Evolutionary conservation across 30 jellyfish, hydroid and myxozoan genomes (phyloP), one percentile per base, ranked within the genome.

Genomic region (Hydra vulgaris): DNA sequence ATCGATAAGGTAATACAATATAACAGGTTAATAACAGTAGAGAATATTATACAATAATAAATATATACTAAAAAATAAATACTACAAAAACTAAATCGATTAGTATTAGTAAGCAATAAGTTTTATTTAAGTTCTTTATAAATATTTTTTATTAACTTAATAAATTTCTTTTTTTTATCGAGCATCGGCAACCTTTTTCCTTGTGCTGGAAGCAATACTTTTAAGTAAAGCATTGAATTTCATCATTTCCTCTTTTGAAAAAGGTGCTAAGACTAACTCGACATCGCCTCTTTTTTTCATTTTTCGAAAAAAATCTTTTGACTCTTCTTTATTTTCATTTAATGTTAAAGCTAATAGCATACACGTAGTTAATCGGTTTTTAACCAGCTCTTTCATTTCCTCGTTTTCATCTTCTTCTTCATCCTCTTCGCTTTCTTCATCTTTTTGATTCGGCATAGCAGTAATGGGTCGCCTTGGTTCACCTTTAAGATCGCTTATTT

Each of bases 331-430:
- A 0, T 0, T 73, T 21, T 78, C 85, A 12, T 12, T 40, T 18
- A 78, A 78, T 15, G 54, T 52, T 23, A 78, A 61, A 17, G 85
- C 85, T 15, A 78, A 80, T 21, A 78, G 66, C 85, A 78, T 78
- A 0, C 85, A 78, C 12, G 85, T 52, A 24, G 85, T 78, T 53
- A 78, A 40, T 52, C 85, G 79, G 23, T 78, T 78, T 18, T 78
- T 78, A 23, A 78, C 69, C 27, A 78, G 21, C 20, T 78, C 85
- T 78, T 78, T 78, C 26, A 78, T 40, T 78, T 78, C 85, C 17
- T 40, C 79, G 69, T 78, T 52, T 0, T 76, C 79, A n/a, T 78
- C 85, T 23, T 27, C 85, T 27, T 78, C 85, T 53, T 78, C 85
- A 23, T 78, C 78, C 54, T 78, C 85, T 26, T 78, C 85, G 66